Conservation (phyloP, 1,140 invertebrate species). For the Himalopsyche phryganea region DNA sequence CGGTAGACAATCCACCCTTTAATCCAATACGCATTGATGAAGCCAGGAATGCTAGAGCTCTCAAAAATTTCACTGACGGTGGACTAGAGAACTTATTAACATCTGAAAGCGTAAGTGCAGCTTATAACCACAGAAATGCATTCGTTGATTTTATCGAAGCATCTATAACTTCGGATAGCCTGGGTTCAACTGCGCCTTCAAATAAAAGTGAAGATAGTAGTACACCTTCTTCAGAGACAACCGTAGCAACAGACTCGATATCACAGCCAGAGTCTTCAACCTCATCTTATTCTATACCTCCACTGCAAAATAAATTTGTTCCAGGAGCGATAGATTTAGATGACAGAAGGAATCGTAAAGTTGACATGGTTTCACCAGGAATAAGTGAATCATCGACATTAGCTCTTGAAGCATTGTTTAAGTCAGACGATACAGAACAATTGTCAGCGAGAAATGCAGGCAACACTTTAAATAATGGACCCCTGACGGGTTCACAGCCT, state of each 20-base stretch:
- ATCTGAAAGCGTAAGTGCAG: constrained; percentile 52
- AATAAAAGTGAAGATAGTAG: constrained; percentile 7
- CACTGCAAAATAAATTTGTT: constrained; percentile 30
- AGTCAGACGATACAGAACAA: constrained; percentile 44
- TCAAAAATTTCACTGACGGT: constrained; percentile 42
- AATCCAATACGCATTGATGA: constrained; percentile 52
- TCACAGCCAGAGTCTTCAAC: not conserved
- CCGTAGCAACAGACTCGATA: not conserved
- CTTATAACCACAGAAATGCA: constrained; percentile 47
- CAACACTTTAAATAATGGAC: constrained; percentile 10
- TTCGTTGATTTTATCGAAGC: constrained; percentile 24
- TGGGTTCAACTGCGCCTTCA: not conserved
- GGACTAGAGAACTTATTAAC: constrained; percentile 48
- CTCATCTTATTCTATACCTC: not conserved
- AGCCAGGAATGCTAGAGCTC: constrained; percentile 48
- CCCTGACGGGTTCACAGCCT: constrained; percentile 39
- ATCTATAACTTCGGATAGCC: constrained; percentile 12
- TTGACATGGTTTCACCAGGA: constrained; percentile 43
- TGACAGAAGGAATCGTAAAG: constrained; percentile 37
- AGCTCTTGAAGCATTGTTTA: constrained; percentile 60
- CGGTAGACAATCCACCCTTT: constrained; percentile 48
- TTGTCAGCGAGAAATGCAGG: constrained; percentile 35
- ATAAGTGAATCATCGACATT: constrained; percentile 58
- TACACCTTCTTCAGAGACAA: constrained; percentile 1
- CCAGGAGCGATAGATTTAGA: constrained; percentile 44